These are phyloP conservation scores for Pangasius djambal DNA, from an alignment of 2,797 vertebrate species.

Conservation along the genomic window DNA sequence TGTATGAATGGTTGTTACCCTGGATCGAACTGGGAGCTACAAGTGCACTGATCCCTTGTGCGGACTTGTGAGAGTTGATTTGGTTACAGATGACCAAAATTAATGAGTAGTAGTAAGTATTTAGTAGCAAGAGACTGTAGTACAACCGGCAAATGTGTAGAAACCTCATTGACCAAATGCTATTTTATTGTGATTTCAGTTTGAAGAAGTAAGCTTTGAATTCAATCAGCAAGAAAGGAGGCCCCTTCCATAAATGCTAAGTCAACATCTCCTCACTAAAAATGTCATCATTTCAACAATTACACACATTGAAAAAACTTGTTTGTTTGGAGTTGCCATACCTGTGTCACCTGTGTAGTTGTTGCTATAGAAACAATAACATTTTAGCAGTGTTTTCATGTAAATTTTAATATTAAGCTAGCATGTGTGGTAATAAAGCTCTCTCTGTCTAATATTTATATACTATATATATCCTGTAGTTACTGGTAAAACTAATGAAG, in stretches of 20 bases:
- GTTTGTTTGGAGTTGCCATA: background rate
- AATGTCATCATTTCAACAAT: background rate
- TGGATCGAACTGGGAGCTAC: background rate
- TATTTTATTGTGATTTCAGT: no score
- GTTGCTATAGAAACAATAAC: background rate
- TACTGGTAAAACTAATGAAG: background rate
- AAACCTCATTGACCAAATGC: no score
- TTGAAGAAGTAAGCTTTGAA: slow-evolving; percentile 21
- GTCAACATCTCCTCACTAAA: background rate
- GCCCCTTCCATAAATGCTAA: background rate
- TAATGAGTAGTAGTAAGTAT: background rate
- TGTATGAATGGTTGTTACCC: background rate
- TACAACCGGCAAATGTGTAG: background rate
- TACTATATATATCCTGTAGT: background rate
- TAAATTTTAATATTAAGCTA: background rate
- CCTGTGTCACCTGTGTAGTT: background rate
- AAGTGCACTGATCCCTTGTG: background rate
- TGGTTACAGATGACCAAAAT: background rate
- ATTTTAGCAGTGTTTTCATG: background rate
- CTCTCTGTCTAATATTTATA: background rate
- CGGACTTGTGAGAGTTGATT: background rate
- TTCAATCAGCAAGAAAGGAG: background rate
- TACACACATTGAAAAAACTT: background rate
- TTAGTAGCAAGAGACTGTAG: background rate
- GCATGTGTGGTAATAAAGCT: background rate